Evolutionary conservation across 2,888 invertebrate genomes (phyloP), one percentile per base, ranked within the genome.

Genomic region (Eristalinus aeneus): DNA sequence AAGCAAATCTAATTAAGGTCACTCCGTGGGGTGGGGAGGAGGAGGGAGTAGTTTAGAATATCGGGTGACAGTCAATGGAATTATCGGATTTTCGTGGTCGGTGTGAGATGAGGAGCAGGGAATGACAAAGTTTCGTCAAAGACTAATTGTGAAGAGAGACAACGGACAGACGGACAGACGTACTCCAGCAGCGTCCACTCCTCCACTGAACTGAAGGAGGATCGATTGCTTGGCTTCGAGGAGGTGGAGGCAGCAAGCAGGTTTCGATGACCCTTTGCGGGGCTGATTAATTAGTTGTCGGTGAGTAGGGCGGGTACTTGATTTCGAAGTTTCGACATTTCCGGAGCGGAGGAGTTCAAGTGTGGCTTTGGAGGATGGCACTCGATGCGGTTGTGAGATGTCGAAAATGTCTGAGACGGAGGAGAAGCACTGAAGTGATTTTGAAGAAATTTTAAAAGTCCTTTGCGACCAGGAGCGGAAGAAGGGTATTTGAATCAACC

Each of bases 1-100:
- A 54, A 77, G 60, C 32, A 64, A 76, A 78, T 69, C 64, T 74
- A 74, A 83, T 78, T 83, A 83, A 74, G 56, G 53, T 69, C 36
- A 54, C 58, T 69, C 56, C 31, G 56, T 10, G 1, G 1, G 53
- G 65, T 22, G 53, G 34, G 22, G 16, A 54, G 11, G 64, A 34
- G 20, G 32, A 34, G 53, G 10, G 34, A 23, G 68, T 12, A 0
- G 39, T 32, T 64, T 32, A 11, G 32, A n/a, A 60, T 53, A 71
- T 76, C 36, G n/a, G 61, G 5, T 76, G 23, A 39, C 60, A 53
- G 22, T 60, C 27, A 53, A 60, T 78, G 31, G 73, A 58, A 68
- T 83, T 73, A 77, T 73, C 63, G 46, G 22, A n/a, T 27, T 58
- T 63, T 69, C 36, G 22, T 53, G 23, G 34, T 53, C 39, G 46